phyloP scores from a whole-genome alignment of 2,888 invertebrate species.

The Norana najaformis region DNA sequence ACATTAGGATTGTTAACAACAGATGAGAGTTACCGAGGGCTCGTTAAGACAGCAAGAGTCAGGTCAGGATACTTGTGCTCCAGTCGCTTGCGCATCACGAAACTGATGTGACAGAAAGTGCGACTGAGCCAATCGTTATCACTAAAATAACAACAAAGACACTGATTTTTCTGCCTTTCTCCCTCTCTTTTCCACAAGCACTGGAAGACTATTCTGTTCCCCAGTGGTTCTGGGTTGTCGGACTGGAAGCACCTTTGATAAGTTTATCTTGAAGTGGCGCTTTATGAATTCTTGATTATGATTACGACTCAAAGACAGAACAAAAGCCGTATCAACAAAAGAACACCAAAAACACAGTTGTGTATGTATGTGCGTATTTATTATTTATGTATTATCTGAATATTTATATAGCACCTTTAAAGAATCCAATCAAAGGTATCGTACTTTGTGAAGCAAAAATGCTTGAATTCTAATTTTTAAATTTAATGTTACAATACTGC shows the following conservation, averaged over 20 bases:
- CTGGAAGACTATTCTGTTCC: too few relatives aligned
- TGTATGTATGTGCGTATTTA: neutral
- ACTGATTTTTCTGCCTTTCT: too few relatives aligned
- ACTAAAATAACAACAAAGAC: conserved; percentile 40
- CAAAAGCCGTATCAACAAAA: neutral
- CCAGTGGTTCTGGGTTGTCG: too few relatives aligned
- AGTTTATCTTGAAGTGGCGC: too few relatives aligned
- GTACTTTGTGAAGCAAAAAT: neutral
- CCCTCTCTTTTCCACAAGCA: too few relatives aligned
- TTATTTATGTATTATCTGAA: too few relatives aligned
- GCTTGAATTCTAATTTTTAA: neutral
- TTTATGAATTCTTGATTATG: too few relatives aligned
- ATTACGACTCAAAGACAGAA: neutral
- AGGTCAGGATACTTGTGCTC: conserved; percentile 54
- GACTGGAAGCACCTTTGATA: too few relatives aligned
- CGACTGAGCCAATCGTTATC: conserved; percentile 41
- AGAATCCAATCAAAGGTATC: too few relatives aligned
- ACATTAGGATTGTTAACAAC: neutral
- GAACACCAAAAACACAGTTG: neutral
- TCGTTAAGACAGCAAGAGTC: conserved; percentile 69
- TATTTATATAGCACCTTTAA: neutral
- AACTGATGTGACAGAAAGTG: conserved; percentile 27
- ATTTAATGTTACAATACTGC: neutral
- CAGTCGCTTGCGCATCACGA: conserved; percentile 45
- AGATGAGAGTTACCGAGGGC: conserved; percentile 65